Evolutionary conservation across 1,140 invertebrate species (phyloP).

Genomic region (Lepidurus apus): DNA sequence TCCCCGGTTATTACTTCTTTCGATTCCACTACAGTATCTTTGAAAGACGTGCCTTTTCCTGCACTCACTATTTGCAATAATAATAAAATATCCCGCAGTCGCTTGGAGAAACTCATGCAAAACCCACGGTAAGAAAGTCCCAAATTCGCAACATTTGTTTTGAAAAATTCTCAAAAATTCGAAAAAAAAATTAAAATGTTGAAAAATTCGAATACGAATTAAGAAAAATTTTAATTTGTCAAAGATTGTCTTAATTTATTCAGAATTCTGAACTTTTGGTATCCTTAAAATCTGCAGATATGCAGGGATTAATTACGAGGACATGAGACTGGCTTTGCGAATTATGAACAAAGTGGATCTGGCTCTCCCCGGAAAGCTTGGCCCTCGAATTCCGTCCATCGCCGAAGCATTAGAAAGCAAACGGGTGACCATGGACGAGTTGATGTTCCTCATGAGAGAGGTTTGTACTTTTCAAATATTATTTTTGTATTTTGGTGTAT

Average conservation of each 20-base stretch:
- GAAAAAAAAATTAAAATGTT: too few relatives aligned
- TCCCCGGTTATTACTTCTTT: constrained; percentile 8
- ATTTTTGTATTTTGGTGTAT: background rate
- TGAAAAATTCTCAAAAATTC: too few relatives aligned
- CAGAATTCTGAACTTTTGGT: background rate
- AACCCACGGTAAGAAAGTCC: background rate
- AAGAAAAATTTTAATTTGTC: too few relatives aligned
- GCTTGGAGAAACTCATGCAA: background rate
- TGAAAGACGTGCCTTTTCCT: constrained; percentile 19
- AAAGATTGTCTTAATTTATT: background rate
- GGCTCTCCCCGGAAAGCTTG: background rate
- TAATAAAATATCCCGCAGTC: constrained; percentile 24
- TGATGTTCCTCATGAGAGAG: background rate
- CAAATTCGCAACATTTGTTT: background rate
- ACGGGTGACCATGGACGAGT: background rate
- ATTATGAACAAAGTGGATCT: background rate
- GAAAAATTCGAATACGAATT: too few relatives aligned
- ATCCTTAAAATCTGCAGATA: background rate
- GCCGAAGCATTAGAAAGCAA: background rate
- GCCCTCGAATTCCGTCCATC: background rate
- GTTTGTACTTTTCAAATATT: background rate
- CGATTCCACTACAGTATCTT: constrained; percentile 17
- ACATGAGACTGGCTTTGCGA: background rate
- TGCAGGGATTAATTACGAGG: background rate
- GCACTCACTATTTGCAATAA: constrained; percentile 28